Evolutionary conservation across 1,140 invertebrate species (phyloP).

Genomic region (Macrotrachela quadricornifera): DNA sequence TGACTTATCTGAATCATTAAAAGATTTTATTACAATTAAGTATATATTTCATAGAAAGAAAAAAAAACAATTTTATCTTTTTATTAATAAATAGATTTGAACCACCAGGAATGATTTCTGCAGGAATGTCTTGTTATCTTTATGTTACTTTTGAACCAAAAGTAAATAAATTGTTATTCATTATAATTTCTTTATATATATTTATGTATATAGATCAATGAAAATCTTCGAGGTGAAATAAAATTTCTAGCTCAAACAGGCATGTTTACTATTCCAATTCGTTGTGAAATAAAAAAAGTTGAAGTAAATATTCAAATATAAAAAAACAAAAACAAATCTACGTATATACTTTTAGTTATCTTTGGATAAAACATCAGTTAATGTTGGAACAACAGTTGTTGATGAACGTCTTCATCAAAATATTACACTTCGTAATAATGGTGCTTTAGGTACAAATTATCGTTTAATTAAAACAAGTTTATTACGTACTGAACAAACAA

Average conservation of each 20-base stretch:
- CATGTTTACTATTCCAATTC: slow-evolving; percentile 25
- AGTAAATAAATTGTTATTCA: slow-evolving; percentile 15
- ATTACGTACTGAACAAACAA: too few species aligned
- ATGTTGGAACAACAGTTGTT: slow-evolving; percentile 27
- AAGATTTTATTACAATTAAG: slow-evolving; percentile 28
- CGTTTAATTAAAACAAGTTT: background rate
- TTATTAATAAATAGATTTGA: background rate
- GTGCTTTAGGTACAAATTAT: slow-evolving; percentile 27
- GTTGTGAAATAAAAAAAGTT: slow-evolving; percentile 24
- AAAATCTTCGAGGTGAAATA: slow-evolving; percentile 25
- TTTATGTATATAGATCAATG: slow-evolving; percentile 21
- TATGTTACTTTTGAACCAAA: slow-evolving; percentile 28
- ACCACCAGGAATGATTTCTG: slow-evolving; percentile 30
- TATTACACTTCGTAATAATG: slow-evolving; percentile 24
- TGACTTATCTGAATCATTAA: slow-evolving; percentile 24
- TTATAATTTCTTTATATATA: background rate
- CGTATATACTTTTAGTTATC: background rate
- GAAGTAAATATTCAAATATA: slow-evolving; percentile 18
- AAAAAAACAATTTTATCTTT: background rate
- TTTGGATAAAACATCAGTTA: slow-evolving; percentile 9
- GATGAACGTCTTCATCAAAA: slow-evolving; percentile 23
- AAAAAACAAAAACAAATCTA: background rate
- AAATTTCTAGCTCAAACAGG: slow-evolving; percentile 28
- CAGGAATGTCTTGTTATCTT: slow-evolving; percentile 29
- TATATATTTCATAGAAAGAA: slow-evolving; percentile 12